phyloP scores from a whole-genome alignment of 2,888 invertebrate genomes.

The Laothoe populi region DNA sequence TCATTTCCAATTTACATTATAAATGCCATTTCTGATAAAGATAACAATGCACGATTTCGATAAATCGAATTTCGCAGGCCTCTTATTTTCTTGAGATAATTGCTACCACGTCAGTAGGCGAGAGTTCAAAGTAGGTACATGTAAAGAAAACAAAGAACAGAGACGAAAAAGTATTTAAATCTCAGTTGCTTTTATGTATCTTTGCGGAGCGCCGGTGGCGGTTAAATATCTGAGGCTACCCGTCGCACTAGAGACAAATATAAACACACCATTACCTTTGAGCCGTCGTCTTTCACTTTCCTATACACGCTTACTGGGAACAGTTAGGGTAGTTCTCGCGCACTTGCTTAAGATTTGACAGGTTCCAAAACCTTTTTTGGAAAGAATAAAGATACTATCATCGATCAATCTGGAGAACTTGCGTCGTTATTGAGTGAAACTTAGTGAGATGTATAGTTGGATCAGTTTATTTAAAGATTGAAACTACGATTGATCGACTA shows the following conservation, averaged over 20 bases:
- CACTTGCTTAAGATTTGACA: slow-evolving; percentile 10
- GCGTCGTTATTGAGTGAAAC: slow-evolving; percentile 3
- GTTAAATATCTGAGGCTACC: slow-evolving; percentile 75
- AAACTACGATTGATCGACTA: not conserved
- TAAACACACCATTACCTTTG: slow-evolving; percentile 76
- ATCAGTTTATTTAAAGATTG: slow-evolving; percentile 3
- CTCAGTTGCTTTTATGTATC: slow-evolving; percentile 74
- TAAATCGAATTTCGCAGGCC: slow-evolving; percentile 14
- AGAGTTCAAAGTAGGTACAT: slow-evolving; percentile 34
- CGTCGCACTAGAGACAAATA: slow-evolving; percentile 68
- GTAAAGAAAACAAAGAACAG: slow-evolving; percentile 57
- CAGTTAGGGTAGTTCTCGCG: not conserved
- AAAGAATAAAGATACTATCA: slow-evolving; percentile 14
- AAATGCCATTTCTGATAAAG: slow-evolving; percentile 14
- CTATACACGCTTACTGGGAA: slow-evolving; percentile 23
- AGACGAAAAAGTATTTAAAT: slow-evolving; percentile 77
- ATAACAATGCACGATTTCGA: slow-evolving; percentile 20
- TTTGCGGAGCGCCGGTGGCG: slow-evolving; percentile 69
- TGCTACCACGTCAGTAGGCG: slow-evolving; percentile 25
- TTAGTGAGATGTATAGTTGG: slow-evolving; percentile 17
- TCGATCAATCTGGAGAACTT: slow-evolving; percentile 26
- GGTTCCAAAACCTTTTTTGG: slow-evolving; percentile 8
- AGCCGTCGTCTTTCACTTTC: slow-evolving; percentile 60
- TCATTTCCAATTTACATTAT: slow-evolving; percentile 21
- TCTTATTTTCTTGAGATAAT: slow-evolving; percentile 32